Base-by-base conservation (phyloP, 2,113 vertebrate genomes). In the Thunnus thynnus region DNA sequence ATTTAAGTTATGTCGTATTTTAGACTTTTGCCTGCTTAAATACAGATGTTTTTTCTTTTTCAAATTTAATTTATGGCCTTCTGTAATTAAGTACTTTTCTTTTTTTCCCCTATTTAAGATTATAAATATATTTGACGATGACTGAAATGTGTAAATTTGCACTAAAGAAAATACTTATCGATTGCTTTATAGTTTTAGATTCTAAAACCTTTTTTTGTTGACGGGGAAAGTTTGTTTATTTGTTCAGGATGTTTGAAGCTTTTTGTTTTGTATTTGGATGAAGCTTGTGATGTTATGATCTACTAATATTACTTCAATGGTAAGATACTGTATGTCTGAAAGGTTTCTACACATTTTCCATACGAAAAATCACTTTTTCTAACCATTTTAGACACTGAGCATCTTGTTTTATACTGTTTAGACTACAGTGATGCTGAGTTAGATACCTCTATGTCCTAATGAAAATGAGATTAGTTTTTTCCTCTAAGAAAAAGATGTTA, bases 1-100 rank as follows among this genome's bases (percentile, higher is more conserved):
- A 41, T 62, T 63, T 62, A 44, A 46, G 47, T 72, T 67, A 3
- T 9, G 2, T 58, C 2, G 22, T 48, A 20, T 58, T 65, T 81
- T 52, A 52, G 16, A 56, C 1, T 0, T 65, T 48, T 60, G 20
- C 25, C 41, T 73, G 55, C 12, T 14, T 3, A 56, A 56, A 12
- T 18, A 25, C 13, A 46, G 3, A 4, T n/a, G 48, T 78, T 20
- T 25, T 10, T 20, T 63, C 56, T 46, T 36, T 2, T 46, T 69
- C 10, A 54, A 69, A 46, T 16, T 27, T 5, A 62, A 16, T 17
- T 25, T 1, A 1, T 41, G 14, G 7, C 9, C 4, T 52, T 74
- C 54, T 60, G 44, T 51, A 14, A 4, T 44, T 55, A 22, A 41
- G 55, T 10, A 3, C 12, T 13, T 41, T 36, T 5, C 1, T 3